Conservation (phyloP, 1,140 invertebrate species). For the Acromyrmex echinatior region DNA sequence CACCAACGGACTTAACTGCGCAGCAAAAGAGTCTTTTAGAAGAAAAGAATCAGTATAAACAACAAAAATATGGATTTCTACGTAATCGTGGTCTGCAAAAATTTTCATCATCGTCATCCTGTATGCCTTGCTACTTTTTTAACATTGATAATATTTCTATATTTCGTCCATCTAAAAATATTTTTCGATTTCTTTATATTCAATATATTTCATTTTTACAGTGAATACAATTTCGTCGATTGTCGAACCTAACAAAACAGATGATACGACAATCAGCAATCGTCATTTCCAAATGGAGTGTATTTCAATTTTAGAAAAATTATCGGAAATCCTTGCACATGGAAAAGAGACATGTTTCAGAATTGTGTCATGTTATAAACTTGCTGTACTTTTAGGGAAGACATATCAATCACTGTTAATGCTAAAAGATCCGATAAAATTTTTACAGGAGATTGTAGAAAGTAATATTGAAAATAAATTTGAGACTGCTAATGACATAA, state of each 20-base stretch:
- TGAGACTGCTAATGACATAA: slow-evolving; percentile 88
- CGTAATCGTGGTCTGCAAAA: slow-evolving; percentile 76
- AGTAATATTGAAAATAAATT: slow-evolving; percentile 87
- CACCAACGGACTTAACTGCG: slow-evolving; percentile 78
- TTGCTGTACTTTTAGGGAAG: slow-evolving; percentile 87
- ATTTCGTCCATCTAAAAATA: not conserved
- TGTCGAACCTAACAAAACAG: slow-evolving; percentile 42
- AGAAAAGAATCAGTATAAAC: slow-evolving; percentile 69
- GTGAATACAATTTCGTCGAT: slow-evolving; percentile 32
- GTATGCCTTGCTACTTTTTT: slow-evolving; percentile 68
- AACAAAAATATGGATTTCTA: slow-evolving; percentile 75
- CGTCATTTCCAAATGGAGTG: slow-evolving; percentile 79
- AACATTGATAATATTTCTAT: not conserved
- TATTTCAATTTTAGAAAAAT: slow-evolving; percentile 78
- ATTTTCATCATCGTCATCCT: slow-evolving; percentile 76
- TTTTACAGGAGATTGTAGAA: slow-evolving; percentile 87
- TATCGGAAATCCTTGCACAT: slow-evolving; percentile 79
- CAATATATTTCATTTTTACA: slow-evolving; percentile 42
- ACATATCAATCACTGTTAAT: slow-evolving; percentile 87
- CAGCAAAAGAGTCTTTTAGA: slow-evolving; percentile 79
- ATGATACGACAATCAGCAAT: slow-evolving; percentile 53
- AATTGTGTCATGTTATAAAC: slow-evolving; percentile 87
- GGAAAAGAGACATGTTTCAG: slow-evolving; percentile 87
- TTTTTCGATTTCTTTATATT: not conserved
- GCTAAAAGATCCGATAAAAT: slow-evolving; percentile 85